phyloP scores from a whole-genome alignment of 2,888 invertebrate species.

The Conomelus anceps region DNA sequence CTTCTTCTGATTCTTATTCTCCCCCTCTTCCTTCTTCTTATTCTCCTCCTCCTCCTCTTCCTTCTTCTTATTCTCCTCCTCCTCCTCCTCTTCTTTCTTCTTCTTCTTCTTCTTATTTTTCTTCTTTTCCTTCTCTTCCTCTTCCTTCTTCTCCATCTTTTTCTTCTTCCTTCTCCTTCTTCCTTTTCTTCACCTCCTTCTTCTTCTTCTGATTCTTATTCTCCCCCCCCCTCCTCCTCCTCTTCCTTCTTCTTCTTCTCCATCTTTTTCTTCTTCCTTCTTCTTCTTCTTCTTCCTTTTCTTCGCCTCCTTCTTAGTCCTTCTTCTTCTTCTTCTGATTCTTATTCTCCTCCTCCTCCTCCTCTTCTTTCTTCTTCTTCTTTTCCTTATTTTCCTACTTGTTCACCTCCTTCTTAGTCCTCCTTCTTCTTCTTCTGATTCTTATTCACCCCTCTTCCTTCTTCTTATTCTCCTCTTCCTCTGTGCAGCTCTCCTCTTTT shows the following conservation, averaged over 20 bases:
- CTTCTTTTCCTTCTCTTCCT: not conserved
- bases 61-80: not conserved
- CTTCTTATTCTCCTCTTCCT: no score
- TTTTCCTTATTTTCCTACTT: not conserved
- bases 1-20: not conserved
- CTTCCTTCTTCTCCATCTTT: not conserved
- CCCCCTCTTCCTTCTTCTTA: not conserved
- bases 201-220: not conserved
- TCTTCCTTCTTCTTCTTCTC: not conserved
- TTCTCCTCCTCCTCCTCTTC: not conserved
- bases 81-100: not conserved
- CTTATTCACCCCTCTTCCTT: no score
- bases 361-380: not conserved
- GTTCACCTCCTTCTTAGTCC: not conserved
- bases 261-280: not conserved
- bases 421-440: no score
- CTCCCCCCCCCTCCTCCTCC: not conserved
- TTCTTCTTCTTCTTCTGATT: no score
- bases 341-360: not conserved
- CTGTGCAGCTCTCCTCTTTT: no score
- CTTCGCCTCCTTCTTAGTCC: no score
- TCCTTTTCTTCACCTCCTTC: not conserved
- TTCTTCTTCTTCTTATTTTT: not conserved
- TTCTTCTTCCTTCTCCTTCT: not conserved
- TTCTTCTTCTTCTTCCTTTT: not conserved